phyloP scores from a whole-genome alignment of 2,888 invertebrate genomes.

The Sesia apiformis region DNA sequence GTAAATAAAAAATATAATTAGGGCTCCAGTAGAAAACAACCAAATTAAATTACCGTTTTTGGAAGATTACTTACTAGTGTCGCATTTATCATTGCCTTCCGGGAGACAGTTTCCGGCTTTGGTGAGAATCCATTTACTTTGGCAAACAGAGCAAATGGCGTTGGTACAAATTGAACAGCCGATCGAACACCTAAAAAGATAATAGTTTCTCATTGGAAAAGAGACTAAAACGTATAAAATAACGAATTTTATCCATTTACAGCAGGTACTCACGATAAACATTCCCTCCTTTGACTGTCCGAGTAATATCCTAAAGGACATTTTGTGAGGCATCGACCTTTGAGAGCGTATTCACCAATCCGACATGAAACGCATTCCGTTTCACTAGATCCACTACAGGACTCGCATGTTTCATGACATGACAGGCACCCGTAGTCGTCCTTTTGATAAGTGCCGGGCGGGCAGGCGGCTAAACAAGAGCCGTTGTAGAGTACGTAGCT shows the following conservation, averaged over 20 bases:
- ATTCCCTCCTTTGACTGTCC: conserved; percentile 85
- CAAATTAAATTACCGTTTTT: conserved; percentile 15
- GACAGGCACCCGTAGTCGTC: conserved; percentile 88
- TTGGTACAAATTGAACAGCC: conserved; percentile 85
- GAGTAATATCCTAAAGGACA: conserved; percentile 84
- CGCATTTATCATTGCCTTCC: conserved; percentile 82
- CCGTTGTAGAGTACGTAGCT: conserved; percentile 89
- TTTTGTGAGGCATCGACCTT: conserved; percentile 81
- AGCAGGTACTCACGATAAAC: conserved; percentile 72
- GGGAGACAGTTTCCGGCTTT: conserved; percentile 84
- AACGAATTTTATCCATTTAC: neutral
- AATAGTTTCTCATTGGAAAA: conserved; percentile 1
- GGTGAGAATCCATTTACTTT: conserved; percentile 83
- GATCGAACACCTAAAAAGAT: conserved; percentile 75
- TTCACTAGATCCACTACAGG: conserved; percentile 85
- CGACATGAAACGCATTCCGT: conserved; percentile 87
- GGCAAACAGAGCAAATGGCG: conserved; percentile 82
- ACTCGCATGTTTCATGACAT: conserved; percentile 86
- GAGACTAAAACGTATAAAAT: neutral
- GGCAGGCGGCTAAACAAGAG: conserved; percentile 90
- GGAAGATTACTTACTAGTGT: conserved; percentile 76
- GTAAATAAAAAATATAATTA: conserved; percentile 31
- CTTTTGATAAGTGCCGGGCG: conserved; percentile 87
- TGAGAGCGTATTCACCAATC: conserved; percentile 80
- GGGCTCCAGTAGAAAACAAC: neutral